A percentile compares a stretch with the other conserved stretches of the same genome.
Conservation (phyloP, 2,888 invertebrate species). For the Limenitis camilla region DNA sequence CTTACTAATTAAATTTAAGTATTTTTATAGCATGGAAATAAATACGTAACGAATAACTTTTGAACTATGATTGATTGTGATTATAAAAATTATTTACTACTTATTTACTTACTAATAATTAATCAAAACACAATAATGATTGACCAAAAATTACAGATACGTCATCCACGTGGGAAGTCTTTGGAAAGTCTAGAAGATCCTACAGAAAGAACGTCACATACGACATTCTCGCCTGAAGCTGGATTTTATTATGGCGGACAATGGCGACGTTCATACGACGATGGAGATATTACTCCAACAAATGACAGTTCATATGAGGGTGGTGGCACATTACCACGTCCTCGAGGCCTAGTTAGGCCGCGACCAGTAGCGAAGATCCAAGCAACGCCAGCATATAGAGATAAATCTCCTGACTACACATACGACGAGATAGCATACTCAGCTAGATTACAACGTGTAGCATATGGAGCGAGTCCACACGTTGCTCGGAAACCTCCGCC, state of each 20-base stretch:
- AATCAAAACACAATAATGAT: neutral
- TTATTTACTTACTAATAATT: neutral
- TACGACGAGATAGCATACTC: conserved; percentile 69
- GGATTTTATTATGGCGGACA: conserved; percentile 75
- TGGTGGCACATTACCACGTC: conserved; percentile 90
- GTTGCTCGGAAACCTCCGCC: conserved; percentile 86
- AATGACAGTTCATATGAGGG: conserved; percentile 83
- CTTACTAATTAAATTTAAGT: conserved; percentile 7
- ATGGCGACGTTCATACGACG: conserved; percentile 88
- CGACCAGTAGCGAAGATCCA: conserved; percentile 86
- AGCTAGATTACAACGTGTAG: conserved; percentile 66
- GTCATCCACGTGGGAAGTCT: conserved; percentile 89
- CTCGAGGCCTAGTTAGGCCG: conserved; percentile 85
- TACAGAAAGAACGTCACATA: conserved; percentile 76
- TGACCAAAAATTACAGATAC: conserved; percentile 70
- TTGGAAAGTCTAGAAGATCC: conserved; percentile 89
- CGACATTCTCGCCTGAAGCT: conserved; percentile 76
- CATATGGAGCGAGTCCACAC: conserved; percentile 80
- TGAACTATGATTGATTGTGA: conserved; percentile 14
- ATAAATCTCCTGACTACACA: conserved; percentile 63
- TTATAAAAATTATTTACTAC: neutral
- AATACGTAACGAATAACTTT: neutral
- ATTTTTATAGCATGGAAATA: conserved; percentile 14
- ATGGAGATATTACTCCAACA: conserved; percentile 90
- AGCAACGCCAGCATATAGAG: conserved; percentile 71